Percentiles rank a stretch among this genome's conserved stretches.
phyloP scores from a whole-genome alignment of 2,888 invertebrate genomes.

The Agrotis exclamationis region DNA sequence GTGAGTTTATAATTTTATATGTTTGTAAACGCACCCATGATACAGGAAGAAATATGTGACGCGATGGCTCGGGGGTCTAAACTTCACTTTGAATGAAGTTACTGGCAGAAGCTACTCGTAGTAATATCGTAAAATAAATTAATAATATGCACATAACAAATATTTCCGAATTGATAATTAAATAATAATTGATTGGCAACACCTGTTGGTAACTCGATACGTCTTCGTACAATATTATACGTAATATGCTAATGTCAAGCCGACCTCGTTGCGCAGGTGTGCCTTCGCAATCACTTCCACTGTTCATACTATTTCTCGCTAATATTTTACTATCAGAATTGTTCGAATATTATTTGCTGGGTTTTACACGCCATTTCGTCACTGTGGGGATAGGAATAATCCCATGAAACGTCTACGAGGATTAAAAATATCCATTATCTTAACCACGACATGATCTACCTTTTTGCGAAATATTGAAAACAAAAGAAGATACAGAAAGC shows the following conservation, averaged over 20 bases:
- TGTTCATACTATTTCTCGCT: slow-evolving; percentile 37
- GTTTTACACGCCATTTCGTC: too few relatives aligned
- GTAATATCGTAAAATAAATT: too few relatives aligned
- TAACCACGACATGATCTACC: too few relatives aligned
- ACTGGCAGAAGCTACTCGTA: too few relatives aligned
- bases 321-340: slow-evolving; percentile 13
- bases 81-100: too few relatives aligned
- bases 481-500: too few relatives aligned
- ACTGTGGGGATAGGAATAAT: background rate
- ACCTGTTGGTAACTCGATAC: slow-evolving; percentile 78
- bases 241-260: slow-evolving; percentile 69
- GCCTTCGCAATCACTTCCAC: slow-evolving; percentile 39
- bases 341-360: background rate
- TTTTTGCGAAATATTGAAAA: too few relatives aligned
- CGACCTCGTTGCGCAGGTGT: slow-evolving; percentile 74
- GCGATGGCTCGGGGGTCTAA: too few relatives aligned
- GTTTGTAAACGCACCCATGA: too few relatives aligned
- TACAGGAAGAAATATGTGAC: too few relatives aligned
- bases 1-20: too few relatives aligned
- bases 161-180: slow-evolving; percentile 18
- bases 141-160: slow-evolving; percentile 19
- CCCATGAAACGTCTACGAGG: background rate
- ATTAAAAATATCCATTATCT: too few relatives aligned
- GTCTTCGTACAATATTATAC: slow-evolving; percentile 52
- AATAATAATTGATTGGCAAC: slow-evolving; percentile 70